Percentiles rank a stretch among this genome's conserved stretches.
Conservation (phyloP, 2,797 vertebrate genomes). For the Scyliorhinus canicula region DNA sequence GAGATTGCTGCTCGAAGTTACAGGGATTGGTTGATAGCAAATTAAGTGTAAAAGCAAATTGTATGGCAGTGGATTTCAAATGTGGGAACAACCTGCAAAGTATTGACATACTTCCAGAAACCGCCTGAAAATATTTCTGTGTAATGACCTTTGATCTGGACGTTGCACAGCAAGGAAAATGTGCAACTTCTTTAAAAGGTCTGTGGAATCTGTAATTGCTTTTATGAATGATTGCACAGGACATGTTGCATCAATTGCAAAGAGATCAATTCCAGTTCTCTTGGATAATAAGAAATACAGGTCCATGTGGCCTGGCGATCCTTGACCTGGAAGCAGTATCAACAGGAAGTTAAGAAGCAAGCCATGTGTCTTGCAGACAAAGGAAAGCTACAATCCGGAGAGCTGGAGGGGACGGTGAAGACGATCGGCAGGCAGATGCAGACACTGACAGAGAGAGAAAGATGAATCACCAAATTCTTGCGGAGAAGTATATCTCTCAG, state of each 20-base stretch:
- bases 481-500: too few relatives aligned
- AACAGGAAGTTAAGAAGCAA: background rate
- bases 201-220: background rate
- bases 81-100: background rate
- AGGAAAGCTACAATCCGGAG: background rate
- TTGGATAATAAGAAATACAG: background rate
- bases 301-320: background rate
- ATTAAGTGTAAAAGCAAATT: background rate
- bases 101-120: background rate
- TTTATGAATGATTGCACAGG: background rate
- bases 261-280: background rate
- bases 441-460: too few relatives aligned
- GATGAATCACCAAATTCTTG: too few relatives aligned
- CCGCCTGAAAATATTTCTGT: background rate
- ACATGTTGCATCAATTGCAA: background rate
- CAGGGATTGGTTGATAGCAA: background rate
- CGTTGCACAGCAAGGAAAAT: background rate
- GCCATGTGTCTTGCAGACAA: background rate
- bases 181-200: background rate
- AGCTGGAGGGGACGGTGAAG: too few relatives aligned
- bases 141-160: background rate
- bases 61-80: background rate
- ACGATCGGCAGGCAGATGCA: too few relatives aligned
- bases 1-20: background rate
- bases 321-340: background rate